Evolutionary conservation across 37 sponge, comb jelly and placozoan species (phyloP), one percentile per base, ranked within the genome.

Genomic region (Geodia barretti): DNA sequence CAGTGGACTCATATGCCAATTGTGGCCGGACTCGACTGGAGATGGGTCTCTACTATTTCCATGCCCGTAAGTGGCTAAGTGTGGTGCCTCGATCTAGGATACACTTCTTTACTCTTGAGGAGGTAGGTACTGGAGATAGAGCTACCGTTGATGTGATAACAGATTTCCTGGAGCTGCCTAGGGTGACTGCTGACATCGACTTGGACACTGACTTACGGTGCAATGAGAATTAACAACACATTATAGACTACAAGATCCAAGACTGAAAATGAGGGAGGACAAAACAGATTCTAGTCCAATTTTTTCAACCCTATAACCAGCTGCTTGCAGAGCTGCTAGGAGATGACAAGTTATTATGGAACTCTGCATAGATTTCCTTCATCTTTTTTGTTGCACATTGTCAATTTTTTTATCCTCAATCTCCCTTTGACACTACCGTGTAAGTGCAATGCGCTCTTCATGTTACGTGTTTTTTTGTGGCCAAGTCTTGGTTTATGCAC

Each of bases 1-100:
- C n/a, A n/a, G n/a, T n/a, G n/a, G n/a, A n/a, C n/a, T n/a, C n/a
- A n/a, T n/a, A n/a, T n/a, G n/a, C n/a, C n/a, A 54, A 58, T 1
- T 80, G 80, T 80, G 80, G 80, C 20, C 32, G 70, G 25, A 70
- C 38, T 33, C 43, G 80, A 30, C 21, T 80, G 20, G 80, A 60
- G 23, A 80, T 70, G 70, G 80, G 59, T 21, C 14, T 84, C 21
- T 84, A 84, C 75, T 88, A 62, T 42, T 39, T 78, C n/a, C 72
- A 76, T 43, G 35, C 83, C 1, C 39, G 60, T 4, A 82, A 82
- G 30, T 88, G 89, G 89, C 40, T 83, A 17, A 82, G 76, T 62
- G 36, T 83, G 39, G 66, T 88, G 37, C 79, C 83, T 36, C 42
- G 64, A 20, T 59, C 62, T 1, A 69, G 60, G 1, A 68, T 88